Conservation (phyloP, 1,140 invertebrate species). For the Harlomillsia oculata region DNA sequence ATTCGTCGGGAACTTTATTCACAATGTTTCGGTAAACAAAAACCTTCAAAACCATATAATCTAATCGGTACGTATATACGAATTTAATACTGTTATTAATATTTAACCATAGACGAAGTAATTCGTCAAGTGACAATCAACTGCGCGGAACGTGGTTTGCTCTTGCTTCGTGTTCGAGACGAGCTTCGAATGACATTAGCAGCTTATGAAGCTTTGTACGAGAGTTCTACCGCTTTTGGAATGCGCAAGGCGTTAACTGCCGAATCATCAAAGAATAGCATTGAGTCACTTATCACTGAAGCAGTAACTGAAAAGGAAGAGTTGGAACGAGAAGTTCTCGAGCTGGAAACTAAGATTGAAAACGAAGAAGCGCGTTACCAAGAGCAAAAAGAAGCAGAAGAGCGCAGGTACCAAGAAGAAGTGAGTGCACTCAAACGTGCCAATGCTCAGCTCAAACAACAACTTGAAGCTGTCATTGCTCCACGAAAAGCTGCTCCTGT, state of each 20-base stretch:
- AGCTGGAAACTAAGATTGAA: constrained; percentile 72
- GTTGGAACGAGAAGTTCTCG: constrained; percentile 66
- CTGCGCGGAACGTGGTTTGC: constrained; percentile 88
- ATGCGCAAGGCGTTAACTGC: constrained; percentile 84
- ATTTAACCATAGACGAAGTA: constrained; percentile 62
- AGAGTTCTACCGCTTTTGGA: constrained; percentile 94
- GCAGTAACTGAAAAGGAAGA: constrained; percentile 60
- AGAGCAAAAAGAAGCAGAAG: constrained; percentile 71
- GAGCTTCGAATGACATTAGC: constrained; percentile 93
- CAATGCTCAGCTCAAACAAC: constrained; percentile 84
- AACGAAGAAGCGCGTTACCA: constrained; percentile 72
- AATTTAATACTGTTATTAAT: neutral
- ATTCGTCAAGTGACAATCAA: constrained; percentile 94
- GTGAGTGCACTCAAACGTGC: constrained; percentile 83
- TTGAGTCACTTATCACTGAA: constrained; percentile 51
- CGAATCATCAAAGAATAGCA: constrained; percentile 60
- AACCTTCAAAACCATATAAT: neutral
- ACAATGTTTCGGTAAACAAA: constrained; percentile 79
- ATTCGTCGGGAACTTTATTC: constrained; percentile 86
- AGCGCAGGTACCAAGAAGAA: constrained; percentile 84
- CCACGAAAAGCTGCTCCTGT: too few species aligned
- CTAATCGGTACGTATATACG: neutral
- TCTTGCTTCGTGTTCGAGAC: constrained; percentile 82
- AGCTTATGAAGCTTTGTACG: constrained; percentile 88
- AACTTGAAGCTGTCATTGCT: too few species aligned